Conservation (phyloP, 2,888 invertebrate species). For the Hermaeophaga mercurialis region DNA sequence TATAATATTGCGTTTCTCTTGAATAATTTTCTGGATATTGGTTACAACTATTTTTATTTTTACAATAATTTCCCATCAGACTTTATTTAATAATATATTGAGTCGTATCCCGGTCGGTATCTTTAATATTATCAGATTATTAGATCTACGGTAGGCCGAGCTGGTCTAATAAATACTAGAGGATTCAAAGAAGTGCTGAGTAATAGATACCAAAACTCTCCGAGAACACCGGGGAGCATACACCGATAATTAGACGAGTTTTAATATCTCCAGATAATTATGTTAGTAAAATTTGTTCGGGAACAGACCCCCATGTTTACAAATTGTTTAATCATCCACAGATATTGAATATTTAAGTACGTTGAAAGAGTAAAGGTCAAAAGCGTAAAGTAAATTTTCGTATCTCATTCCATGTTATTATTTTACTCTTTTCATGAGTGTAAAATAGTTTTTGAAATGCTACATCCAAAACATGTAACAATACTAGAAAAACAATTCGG, state of each 20-base stretch:
- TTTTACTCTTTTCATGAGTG: too few relatives aligned
- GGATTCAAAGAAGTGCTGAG: conserved; percentile 13
- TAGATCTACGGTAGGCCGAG: conserved; percentile 2
- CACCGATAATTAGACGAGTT: conserved; percentile 18
- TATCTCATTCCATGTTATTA: too few relatives aligned
- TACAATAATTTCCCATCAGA: too few relatives aligned
- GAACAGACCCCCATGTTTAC: conserved; percentile 16
- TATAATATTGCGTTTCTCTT: too few relatives aligned
- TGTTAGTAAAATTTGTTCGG: conserved; percentile 18
- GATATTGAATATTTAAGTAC: too few relatives aligned
- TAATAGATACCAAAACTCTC: conserved; percentile 6
- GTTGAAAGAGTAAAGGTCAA: too few relatives aligned
- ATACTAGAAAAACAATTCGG: too few relatives aligned
- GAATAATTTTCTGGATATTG: too few relatives aligned
- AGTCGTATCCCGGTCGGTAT: background rate
- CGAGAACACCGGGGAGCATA: conserved; percentile 15
- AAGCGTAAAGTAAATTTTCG: too few relatives aligned
- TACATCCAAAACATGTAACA: too few relatives aligned
- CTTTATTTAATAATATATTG: conserved; percentile 3
- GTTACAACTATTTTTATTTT: too few relatives aligned
- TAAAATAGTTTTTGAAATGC: too few relatives aligned
- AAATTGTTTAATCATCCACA: conserved; percentile 17
- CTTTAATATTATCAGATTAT: conserved; percentile 15
- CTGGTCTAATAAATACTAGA: conserved; percentile 6
- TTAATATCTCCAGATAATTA: conserved; percentile 20